Evolutionary conservation across 2,797 vertebrate genomes (phyloP), one percentile per base, ranked within the genome.

Genomic region (Phalloptychus januarius): DNA sequence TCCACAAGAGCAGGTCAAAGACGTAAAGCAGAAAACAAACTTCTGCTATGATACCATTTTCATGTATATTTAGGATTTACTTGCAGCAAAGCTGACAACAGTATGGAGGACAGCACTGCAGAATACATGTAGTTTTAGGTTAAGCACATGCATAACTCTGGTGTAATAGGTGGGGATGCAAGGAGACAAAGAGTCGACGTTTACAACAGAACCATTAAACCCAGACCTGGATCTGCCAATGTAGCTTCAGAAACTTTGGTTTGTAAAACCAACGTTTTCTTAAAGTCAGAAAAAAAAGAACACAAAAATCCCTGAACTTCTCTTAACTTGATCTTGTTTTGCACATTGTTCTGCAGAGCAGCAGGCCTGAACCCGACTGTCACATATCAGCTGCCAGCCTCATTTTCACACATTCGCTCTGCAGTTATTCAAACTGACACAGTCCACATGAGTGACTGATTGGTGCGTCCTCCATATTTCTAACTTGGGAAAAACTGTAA

Each of bases 391-490:
- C 69, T 67, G 69, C 72, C 83, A 46, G 80, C 61, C 78, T 71
- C 58, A 40, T 83, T 83, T 89, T 88, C 74, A 87, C 72, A 74
- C 69, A 50, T 77, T 56, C 54, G 67, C 83, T 79, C 61, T 65
- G 82, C 87, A 85, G 61, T 83, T 89, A 90, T 82, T 89, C 78
- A 90, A 81, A 85, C 79, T 85, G 88, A 89, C 88, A 88, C 70
- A 72, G 82, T 85, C 85, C 85, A 84, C 76, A 80, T 70, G 61
- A 89, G 83, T 79, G 89, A 87, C 80, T 84, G 85, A 90, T 81
- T 79, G 84, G 72, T 61, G 44, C 58, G 75, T 87, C 80, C 75
- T 79, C 87, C 79, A 83, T 81, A 82, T 84, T 84, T 89, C 81
- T 80, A 77, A 52, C 79, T 82, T 82, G 83, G 86, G 80, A 84